Conservation (phyloP, 2,888 invertebrate genomes). For the Noctuana brunneofusca region DNA sequence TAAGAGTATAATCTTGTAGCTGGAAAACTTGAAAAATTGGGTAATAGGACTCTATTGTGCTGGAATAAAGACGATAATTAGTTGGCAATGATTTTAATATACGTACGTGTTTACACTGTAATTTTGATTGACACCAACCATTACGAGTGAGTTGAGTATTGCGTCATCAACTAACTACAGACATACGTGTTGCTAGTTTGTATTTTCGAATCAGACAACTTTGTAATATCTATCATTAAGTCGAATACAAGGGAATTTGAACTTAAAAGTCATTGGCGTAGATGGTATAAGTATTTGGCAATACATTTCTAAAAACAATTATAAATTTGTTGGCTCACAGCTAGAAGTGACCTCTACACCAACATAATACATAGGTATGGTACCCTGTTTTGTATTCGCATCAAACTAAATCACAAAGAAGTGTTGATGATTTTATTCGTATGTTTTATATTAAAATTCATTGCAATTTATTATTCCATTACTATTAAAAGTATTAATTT, state of each 20-base stretch:
- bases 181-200: slow-evolving; percentile 45
- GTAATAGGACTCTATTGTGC: slow-evolving; percentile 21
- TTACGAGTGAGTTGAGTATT: slow-evolving; percentile 76
- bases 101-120: slow-evolving; percentile 68
- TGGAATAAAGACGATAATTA: slow-evolving; percentile 53
- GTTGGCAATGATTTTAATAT: slow-evolving; percentile 48
- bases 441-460: neutral
- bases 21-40: slow-evolving; percentile 15
- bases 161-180: slow-evolving; percentile 75
- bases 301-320: neutral
- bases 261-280: slow-evolving; percentile 35
- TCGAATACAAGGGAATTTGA: slow-evolving; percentile 38
- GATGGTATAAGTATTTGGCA: neutral
- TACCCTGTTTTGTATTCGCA: slow-evolving; percentile 25
- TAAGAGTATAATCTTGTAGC: slow-evolving; percentile 20
- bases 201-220: slow-evolving; percentile 43
- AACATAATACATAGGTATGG: slow-evolving; percentile 29
- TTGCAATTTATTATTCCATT: no score
- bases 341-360: slow-evolving; percentile 42
- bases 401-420: slow-evolving; percentile 11
- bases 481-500: no score
- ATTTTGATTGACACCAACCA: slow-evolving; percentile 82
- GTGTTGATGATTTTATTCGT: neutral
- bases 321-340: slow-evolving; percentile 42
- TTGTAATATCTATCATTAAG: slow-evolving; percentile 40